Percentiles rank a stretch among this genome's conserved stretches.
Conservation (phyloP, 1,140 invertebrate genomes). For the Drosophila watanabei region DNA sequence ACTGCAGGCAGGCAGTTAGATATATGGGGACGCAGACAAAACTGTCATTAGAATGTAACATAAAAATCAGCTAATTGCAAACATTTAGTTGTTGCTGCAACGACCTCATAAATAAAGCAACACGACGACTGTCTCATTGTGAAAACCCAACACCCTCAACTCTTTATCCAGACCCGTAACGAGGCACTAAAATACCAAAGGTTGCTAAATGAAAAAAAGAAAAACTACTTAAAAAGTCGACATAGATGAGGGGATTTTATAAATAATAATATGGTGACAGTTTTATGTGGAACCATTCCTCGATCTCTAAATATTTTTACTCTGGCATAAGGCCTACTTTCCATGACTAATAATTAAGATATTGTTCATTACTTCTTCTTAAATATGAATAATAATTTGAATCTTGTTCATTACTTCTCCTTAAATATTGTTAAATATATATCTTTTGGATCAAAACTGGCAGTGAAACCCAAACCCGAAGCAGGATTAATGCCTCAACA, state of each 20-base stretch:
- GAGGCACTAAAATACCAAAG: slow-evolving; percentile 15
- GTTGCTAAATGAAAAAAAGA: not conserved
- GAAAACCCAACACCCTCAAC: slow-evolving; percentile 26
- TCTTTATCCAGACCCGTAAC: not conserved
- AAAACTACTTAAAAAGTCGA: not conserved
- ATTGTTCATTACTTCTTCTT: not conserved
- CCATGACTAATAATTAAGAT: too few relatives aligned
- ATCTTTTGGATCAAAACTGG: not conserved
- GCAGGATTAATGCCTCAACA: slow-evolving; percentile 6
- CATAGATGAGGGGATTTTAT: not conserved
- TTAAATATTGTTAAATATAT: not conserved
- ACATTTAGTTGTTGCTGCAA: slow-evolving; percentile 37
- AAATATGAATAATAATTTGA: too few relatives aligned
- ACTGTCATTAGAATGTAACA: slow-evolving; percentile 76
- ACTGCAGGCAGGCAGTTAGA: not conserved
- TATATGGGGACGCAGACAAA: slow-evolving; percentile 39
- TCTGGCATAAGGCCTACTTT: not conserved
- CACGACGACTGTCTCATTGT: slow-evolving; percentile 28
- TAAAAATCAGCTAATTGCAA: slow-evolving; percentile 75
- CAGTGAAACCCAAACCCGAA: slow-evolving; percentile 3
- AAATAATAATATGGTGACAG: not conserved
- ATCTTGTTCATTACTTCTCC: not conserved
- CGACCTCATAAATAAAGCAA: slow-evolving; percentile 52
- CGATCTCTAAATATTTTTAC: not conserved
- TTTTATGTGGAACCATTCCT: not conserved